Base-by-base conservation (phyloP, 2,113 vertebrate species). In the Macaca mulatta region DNA sequence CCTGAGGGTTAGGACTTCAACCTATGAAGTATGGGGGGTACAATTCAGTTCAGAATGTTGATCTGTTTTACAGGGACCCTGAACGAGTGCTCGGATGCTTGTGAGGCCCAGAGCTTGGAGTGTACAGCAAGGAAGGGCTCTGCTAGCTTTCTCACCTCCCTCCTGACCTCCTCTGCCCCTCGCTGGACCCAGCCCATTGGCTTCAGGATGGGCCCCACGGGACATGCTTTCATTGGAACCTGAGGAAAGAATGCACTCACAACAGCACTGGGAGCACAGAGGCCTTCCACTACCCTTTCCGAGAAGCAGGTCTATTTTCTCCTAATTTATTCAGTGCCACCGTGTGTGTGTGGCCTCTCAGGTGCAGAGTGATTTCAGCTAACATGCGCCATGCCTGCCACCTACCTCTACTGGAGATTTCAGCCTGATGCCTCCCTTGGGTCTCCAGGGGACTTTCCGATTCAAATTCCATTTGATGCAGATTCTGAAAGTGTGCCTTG, bases 151-250 rank as follows among this genome's bases (percentile, higher is more conserved):
- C 40, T 4, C 13, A 25, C n/a, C 6, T 38, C 32, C 22, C 12
- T 40, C 57, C 55, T 10, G 61, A 27, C 45, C 12, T 4, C 61
- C 13, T 17, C 25, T 75, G 23, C 16, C 30, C 50, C 48, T 55
- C 0, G 0, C 69, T 32, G 59, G 43, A 45, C 40, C 30, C 12
- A 0, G 50, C 8, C 17, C 38, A 43, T 25, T 2, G 6, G 13
- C 59, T 70, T 35, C 32, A n/a, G 25, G 17, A 43, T 57, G 6
- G 30, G 1, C 43, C n/a, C 86, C 30, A 22, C 0, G 1, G 57
- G 72, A 50, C 12, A 14, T 3, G 3, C 27, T 30, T 55, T 78
- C 18, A 50, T 81, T 1, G 18, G 77, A 80, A 40, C 35, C n/a
- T 6, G 67, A 87, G 64, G 55, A 6, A 10, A 64, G 61, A 30